Base-by-base conservation (phyloP, 2,113 vertebrate genomes). In the Misgurnus anguillicaudatus region DNA sequence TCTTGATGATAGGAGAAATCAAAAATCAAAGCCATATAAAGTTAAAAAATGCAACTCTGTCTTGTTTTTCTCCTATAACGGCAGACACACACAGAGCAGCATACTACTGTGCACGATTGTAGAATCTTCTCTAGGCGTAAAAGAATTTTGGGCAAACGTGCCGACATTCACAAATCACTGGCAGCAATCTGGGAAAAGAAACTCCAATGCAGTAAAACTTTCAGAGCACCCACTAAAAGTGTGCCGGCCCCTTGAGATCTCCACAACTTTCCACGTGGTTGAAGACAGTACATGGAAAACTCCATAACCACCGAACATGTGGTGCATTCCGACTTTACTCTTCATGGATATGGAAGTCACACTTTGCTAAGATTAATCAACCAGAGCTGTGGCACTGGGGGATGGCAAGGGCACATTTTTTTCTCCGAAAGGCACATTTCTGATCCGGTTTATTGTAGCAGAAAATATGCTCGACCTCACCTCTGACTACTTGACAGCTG, bases 381-480 rank as follows among this genome's bases (percentile, higher is more conserved):
- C 45, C 45, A 76, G 17, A 83, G 84, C 79, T 84, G 80, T 70
- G 42, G 65, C 51, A 31, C 41, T 58, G 41, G 71, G 41, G 57
- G 67, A 72, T 81, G 60, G 77, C 65, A 79, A 57, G 78, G 55
- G 75, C 42, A 77, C 69, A 47, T 77, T 77, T 67, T 78, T 81
- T 38, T 75, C 85, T 84, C 79, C 87, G 24, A 31, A 31, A 86
- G 83, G 86, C 82, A 82, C 81, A 87, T 90, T 90, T 89, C 86
- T 88, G 78, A 84, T 90, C 87, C 86, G 89, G 87, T 92, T 90
- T 89, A 45, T 11, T 60, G 6, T 60, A 89, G 88, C 86, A 86
- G 86, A 90, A 91, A 91, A 90, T 91, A 88, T 90, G 87, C 88
- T 86, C 87, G 86, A 88, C 82, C 53, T 87, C 82, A 82, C 86